Conservation (phyloP, 2,888 invertebrate genomes). For the Drosophila barbarae region DNA sequence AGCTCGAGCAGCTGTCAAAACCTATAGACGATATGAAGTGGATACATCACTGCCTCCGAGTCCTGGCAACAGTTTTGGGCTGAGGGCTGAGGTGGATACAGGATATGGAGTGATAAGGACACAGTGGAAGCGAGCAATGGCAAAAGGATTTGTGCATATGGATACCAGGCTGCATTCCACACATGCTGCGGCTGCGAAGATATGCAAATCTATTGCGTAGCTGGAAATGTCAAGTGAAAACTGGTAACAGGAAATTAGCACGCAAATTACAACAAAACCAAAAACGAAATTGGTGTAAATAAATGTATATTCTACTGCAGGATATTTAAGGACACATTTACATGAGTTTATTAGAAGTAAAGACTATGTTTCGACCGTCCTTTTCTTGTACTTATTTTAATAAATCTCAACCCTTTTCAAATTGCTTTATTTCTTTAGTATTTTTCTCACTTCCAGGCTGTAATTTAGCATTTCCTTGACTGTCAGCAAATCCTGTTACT, state of each 20-base stretch:
- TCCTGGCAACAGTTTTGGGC: conserved; percentile 22
- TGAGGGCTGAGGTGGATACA: conserved; percentile 2
- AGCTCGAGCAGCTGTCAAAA: conserved; percentile 36
- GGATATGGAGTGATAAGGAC: conserved; percentile 8
- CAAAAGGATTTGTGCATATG: conserved; percentile 6
- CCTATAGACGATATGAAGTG: conserved; percentile 36
- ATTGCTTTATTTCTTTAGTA: conserved; percentile 5
- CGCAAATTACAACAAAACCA: conserved; percentile 58
- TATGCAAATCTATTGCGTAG: conserved; percentile 61
- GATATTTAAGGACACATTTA: not conserved
- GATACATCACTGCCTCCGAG: conserved; percentile 32
- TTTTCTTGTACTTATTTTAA: not conserved
- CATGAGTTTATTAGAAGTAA: not conserved
- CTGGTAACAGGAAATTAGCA: conserved; percentile 62
- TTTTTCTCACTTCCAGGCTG: not conserved
- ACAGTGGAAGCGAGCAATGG: not conserved
- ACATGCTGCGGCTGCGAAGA: conserved; percentile 48
- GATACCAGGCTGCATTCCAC: conserved; percentile 38
- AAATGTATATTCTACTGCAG: not conserved
- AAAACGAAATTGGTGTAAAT: conserved; percentile 11
- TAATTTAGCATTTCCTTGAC: conserved; percentile 18
- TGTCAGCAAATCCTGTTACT: conserved; percentile 27
- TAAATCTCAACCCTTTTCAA: not conserved
- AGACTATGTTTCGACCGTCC: not conserved
- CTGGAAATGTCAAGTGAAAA: conserved; percentile 49